phyloP scores from a whole-genome alignment of 2,113 vertebrate genomes.

The Pelodiscus sinensis region DNA sequence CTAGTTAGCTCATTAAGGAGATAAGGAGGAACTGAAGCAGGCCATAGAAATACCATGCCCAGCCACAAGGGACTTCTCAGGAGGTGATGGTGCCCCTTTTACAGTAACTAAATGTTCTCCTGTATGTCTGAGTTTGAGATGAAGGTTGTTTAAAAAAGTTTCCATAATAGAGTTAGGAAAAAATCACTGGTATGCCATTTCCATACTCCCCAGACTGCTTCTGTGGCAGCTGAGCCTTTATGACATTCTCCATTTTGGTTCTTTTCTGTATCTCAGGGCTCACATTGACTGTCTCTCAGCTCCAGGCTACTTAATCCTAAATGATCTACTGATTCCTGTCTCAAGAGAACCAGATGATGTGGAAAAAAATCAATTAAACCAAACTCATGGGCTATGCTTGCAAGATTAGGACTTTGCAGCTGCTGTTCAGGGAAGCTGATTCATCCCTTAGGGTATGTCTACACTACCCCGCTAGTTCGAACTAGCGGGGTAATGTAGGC shows the following conservation, averaged over 20 bases:
- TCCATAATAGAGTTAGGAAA: neutral
- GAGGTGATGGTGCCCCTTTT: neutral
- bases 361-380: neutral
- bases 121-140: neutral
- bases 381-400: neutral
- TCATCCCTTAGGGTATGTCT: too few relatives aligned
- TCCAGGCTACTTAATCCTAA: neutral
- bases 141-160: neutral
- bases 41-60: neutral
- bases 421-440: neutral
- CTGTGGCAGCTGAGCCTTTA: neutral
- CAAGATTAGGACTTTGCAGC: neutral
- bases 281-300: neutral
- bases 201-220: neutral
- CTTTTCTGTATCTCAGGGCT: neutral
- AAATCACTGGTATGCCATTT: neutral
- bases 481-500: too few relatives aligned
- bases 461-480: too few relatives aligned
- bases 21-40: neutral
- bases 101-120: neutral
- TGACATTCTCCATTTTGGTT: neutral
- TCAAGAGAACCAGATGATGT: neutral
- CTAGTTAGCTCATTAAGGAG: neutral
- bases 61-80: neutral
- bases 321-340: neutral